A percentile compares a stretch with the other conserved stretches of the same genome.
phyloP scores from a whole-genome alignment of 1,140 invertebrate genomes.

The Melipona quadrifasciata region DNA sequence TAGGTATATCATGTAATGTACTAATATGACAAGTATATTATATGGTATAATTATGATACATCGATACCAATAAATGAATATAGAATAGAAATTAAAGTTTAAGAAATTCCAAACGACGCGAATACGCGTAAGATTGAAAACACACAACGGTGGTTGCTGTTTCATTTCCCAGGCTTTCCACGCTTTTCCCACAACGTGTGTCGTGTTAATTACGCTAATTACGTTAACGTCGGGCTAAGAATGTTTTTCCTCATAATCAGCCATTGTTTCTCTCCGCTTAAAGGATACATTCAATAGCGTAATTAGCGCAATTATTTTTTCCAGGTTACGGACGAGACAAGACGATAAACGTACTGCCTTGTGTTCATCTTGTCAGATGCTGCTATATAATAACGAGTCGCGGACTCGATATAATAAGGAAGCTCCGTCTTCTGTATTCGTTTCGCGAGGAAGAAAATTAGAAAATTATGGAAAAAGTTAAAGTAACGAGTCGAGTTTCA shows the following conservation, averaged over 20 bases:
- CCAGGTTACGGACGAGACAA: conserved; percentile 17
- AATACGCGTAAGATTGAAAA: neutral
- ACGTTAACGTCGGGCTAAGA: conserved; percentile 11
- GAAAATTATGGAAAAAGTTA: too few species aligned
- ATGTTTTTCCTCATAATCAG: conserved; percentile 11
- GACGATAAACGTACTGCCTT: neutral
- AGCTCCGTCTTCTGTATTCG: too few species aligned
- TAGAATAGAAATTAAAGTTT: too few species aligned
- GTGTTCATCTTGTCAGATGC: neutral
- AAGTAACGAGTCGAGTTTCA: too few species aligned
- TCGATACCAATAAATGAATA: too few species aligned
- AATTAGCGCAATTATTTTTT: conserved; percentile 19
- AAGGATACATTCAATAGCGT: conserved; percentile 24
- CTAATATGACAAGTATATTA: too few species aligned
- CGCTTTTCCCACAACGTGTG: conserved; percentile 4
- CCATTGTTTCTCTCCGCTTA: conserved; percentile 15
- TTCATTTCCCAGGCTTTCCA: conserved; percentile 19
- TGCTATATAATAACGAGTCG: too few species aligned
- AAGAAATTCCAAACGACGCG: neutral
- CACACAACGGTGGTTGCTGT: too few species aligned
- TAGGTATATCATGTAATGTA: too few species aligned
- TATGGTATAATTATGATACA: too few species aligned
- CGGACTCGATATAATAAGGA: too few species aligned
- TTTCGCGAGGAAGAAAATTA: too few species aligned
- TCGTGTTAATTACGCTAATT: conserved; percentile 34